Evolutionary conservation across 2,888 invertebrate species (phyloP).

Genomic region (Lithodes maja): DNA sequence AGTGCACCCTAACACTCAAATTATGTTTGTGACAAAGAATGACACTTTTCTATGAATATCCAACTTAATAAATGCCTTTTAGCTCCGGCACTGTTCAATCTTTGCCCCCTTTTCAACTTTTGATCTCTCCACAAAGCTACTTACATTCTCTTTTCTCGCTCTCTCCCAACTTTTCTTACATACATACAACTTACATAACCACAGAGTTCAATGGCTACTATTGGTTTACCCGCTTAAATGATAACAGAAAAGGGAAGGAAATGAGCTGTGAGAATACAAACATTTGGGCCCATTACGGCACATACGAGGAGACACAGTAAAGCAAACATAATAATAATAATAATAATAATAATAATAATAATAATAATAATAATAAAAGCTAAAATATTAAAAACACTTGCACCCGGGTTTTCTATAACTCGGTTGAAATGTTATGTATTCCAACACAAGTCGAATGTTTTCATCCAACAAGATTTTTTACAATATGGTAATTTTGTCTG

Average conservation of each 20-base stretch:
- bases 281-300: not conserved
- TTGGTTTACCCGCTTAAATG: slow-evolving; percentile 23
- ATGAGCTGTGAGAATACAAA: not conserved
- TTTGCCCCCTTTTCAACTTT: no score
- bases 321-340: slow-evolving; percentile 1
- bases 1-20: no score
- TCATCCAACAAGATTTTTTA: no score
- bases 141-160: not conserved
- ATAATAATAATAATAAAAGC: not conserved
- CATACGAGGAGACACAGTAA: not conserved
- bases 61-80: no score
- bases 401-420: not conserved
- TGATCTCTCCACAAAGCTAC: no score
- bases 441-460: no score
- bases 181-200: slow-evolving; percentile 3
- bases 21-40: no score
- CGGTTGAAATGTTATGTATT: no score
- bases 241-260: slow-evolving; percentile 1
- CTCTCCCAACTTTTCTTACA: not conserved
- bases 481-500: not conserved
- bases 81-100: no score
- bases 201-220: slow-evolving; percentile 19
- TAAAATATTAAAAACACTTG: not conserved
- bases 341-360: not conserved
- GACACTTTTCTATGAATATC: no score